Evolutionary conservation across 2,888 invertebrate genomes (phyloP), one percentile per base, ranked within the genome.

Genomic region (Auanema freiburgensis): DNA sequence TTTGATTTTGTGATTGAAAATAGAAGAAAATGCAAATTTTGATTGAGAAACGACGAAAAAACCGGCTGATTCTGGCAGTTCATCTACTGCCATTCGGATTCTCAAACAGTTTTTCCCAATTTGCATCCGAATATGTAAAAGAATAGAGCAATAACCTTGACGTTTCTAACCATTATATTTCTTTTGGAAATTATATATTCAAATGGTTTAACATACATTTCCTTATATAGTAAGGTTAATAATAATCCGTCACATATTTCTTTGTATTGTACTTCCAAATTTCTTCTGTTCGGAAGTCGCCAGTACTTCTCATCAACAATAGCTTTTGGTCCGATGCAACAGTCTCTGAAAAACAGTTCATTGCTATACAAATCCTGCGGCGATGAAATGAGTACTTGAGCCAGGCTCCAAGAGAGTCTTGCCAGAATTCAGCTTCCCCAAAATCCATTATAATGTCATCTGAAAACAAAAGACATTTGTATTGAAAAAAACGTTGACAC

Each of bases 161-260:
- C 16, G 46, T 18, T 18, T 16, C 23, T 16, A 46, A 46, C 46
- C 18, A 23, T 46, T 46, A 23, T 33, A 33, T 33, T 33, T 33
- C 33, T 33, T 33, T 33, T 33, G 33, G 3, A 33, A 33, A 33
- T 33, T 33, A 33, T 8, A 33, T 33, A 33, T 33, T 33, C 33
- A 33, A 33, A 33, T 33, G 33, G 33, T 33, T 33, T 33, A 59
- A 65, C 74, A 52, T 46, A 77, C 77, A 77, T 75, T 57, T 64
- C 74, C 16, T 53, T 63, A 25, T 73, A 66, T 14, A 77, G 33
- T 10, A 71, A 50, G 43, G 67, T 65, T 43, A 77, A 56, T n/a
- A 73, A 67, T n/a, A 65, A 65, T 11, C 76, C 76, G 52, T 76
- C 74, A 40, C 67, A 73, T 49, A 77, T 62, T 57, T 77, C 77